A percentile compares a stretch with the other conserved stretches of the same genome.
phyloP scores from a whole-genome alignment of 2,113 vertebrate species.

The Caretta caretta region DNA sequence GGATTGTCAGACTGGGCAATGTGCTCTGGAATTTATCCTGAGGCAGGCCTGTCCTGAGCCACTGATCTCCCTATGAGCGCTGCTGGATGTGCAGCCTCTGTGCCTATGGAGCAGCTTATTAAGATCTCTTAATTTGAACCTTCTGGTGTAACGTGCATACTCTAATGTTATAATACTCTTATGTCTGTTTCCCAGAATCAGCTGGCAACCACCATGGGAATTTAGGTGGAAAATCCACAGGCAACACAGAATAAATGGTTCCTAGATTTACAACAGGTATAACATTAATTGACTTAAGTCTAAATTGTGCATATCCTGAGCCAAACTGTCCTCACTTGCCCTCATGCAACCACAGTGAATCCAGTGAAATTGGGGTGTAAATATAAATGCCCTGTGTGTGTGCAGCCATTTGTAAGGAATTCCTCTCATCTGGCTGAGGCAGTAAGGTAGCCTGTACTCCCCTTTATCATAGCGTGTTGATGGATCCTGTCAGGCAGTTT shows the following conservation, averaged over 20 bases:
- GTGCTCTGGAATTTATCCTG: rapidly evolving
- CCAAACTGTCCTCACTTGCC: background rate
- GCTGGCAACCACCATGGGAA: background rate
- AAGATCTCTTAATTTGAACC: conserved; percentile 55
- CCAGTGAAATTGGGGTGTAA: background rate
- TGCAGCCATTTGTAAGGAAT: background rate
- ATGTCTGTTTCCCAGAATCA: background rate
- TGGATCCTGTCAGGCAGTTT: background rate
- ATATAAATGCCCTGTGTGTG: background rate
- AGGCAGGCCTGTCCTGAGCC: background rate
- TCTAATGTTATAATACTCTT: background rate
- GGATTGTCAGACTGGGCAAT: background rate
- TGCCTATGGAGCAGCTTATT: conserved; percentile 30
- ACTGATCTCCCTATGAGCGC: rapidly evolving
- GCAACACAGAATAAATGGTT: background rate
- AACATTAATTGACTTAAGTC: background rate
- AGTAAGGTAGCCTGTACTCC: background rate
- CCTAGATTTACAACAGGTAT: background rate
- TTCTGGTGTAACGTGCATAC: conserved; percentile 20
- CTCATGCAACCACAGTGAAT: background rate
- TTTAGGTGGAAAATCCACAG: background rate
- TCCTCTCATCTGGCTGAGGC: background rate
- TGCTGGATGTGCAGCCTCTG: conserved; percentile 5
- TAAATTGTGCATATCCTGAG: background rate
- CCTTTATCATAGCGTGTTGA: background rate